Evolutionary conservation across 2,113 vertebrate species (phyloP).

Genomic region (Phalacrocorax pelagicus): DNA sequence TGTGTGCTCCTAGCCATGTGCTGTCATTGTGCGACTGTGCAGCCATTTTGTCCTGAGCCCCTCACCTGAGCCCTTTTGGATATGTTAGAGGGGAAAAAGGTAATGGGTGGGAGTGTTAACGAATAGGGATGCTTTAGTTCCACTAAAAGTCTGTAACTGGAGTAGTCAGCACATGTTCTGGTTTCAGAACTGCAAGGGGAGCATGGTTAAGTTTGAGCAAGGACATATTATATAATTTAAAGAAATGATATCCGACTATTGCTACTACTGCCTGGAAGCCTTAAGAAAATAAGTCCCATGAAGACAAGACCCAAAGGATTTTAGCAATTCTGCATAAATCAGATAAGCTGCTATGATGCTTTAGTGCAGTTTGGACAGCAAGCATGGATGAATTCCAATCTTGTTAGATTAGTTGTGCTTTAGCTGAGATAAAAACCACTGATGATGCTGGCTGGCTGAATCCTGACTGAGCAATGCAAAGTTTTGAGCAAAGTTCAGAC

Average conservation of each 20-base stretch:
- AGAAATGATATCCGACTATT: background rate
- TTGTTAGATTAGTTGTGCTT: background rate
- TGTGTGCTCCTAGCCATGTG: background rate
- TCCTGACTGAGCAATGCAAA: background rate
- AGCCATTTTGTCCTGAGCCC: background rate
- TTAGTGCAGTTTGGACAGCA: background rate
- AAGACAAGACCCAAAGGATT: background rate
- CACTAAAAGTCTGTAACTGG: too few species aligned
- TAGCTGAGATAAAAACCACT: background rate
- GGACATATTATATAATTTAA: background rate
- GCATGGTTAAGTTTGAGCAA: background rate
- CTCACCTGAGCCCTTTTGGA: background rate
- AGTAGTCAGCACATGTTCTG: background rate
- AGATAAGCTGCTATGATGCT: background rate
- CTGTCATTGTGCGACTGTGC: background rate
- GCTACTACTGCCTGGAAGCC: background rate
- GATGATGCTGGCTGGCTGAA: background rate
- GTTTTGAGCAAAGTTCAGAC: background rate
- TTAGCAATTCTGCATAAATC: background rate
- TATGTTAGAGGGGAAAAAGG: too few species aligned
- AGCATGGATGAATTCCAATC: background rate
- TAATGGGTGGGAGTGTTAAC: background rate
- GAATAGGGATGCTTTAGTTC: accelerated
- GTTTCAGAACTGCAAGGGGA: background rate
- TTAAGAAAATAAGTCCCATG: background rate